Evolutionary conservation across 2,113 vertebrate species (phyloP), one percentile per base, ranked within the genome.

Genomic region (Leiothrix lutea): DNA sequence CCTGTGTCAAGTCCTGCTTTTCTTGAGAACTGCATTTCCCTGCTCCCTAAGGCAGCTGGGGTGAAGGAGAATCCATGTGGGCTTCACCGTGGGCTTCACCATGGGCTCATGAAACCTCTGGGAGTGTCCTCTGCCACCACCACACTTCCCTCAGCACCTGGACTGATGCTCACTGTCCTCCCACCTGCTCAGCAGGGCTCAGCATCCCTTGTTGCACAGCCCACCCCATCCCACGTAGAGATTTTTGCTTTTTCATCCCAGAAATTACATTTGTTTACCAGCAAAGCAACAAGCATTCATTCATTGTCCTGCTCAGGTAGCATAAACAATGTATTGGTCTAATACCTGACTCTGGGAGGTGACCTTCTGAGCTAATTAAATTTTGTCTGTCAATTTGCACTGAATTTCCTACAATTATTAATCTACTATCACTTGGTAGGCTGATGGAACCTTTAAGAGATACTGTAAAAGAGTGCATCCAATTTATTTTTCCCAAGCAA

Each of bases 1-100:
- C 2, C 11, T 45, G 12, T 0, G 0, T 18, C 0, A 0, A 75
- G 26, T 11, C 21, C 36, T 77, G n/a, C 3, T 83, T 74, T 75
- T 45, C 54, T 70, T 40, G 42, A 40, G 23, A 77, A 75, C 2
- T 25, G 23, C 5, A 5, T 83, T 77, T 83, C 20, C 20, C 28
- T 1, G 0, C 6, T 86, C 47, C 40, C 20, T 64, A 20, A n/a
- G 26, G 40, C 48, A 82, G 17, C 16, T 2, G 0, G 19, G 3
- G 20, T 3, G 9, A 53, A 77, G n/a, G 15, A 56, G 40, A 25
- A 82, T 28, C 31, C 0, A 0, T 19, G 9, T 7, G 31, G 16
- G 10, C 9, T 82, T 64, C 45, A 67, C 10, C 2, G 9, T 7
- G 31, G 16, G 10, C 9, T 82, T 64, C 45, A 67, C 10, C 2